Evolutionary conservation across 2,888 invertebrate genomes (phyloP), one percentile per base, ranked within the genome.

Genomic region (Tetragonula carbonaria): DNA sequence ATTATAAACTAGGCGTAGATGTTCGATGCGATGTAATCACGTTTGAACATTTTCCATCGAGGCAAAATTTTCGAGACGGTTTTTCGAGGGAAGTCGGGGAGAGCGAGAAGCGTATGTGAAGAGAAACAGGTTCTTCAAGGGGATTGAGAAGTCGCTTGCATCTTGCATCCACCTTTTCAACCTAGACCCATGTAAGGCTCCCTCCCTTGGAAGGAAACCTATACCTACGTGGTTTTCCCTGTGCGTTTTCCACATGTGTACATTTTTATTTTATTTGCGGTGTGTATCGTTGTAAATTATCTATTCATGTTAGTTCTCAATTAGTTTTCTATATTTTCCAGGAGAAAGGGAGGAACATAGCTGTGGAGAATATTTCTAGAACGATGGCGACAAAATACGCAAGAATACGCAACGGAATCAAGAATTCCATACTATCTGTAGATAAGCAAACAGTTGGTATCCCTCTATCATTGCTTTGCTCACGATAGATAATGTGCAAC

Each of bases 81-180:
- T 78, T 78, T 68, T 33, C n/a, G 28, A 51, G 21, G 28, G 65
- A 82, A 84, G 77, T 83, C 84, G 75, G 85, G 85, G 63, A 53
- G 63, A 66, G 78, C 66, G 77, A 74, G 84, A 86, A 82, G 72
- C 82, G 66, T 72, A 75, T 85, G 78, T 71, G 67, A 75, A 82
- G 81, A 80, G 83, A 91, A 91, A 91, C 91, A 91, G 91, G 91
- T 91, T 91, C 89, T 71, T 83, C 55, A 6, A 38, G 51, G 74
- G 63, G 72, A 74, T 51, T 74, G 57, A 70, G 84, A 85, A 84
- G 70, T 78, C 65, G 85, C 78, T 84, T 78, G 71, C 80, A 84
- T 85, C 80, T 84, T 78, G 71, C 80, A 84, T 85, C 77, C 67
- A 84, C 74, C 75, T 83, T 84, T 79, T 72, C 55, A 72, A 72